These are phyloP conservation scores for Cetoscarus ocellatus DNA, from an alignment of 2,797 vertebrate species.

Conservation along the genomic window DNA sequence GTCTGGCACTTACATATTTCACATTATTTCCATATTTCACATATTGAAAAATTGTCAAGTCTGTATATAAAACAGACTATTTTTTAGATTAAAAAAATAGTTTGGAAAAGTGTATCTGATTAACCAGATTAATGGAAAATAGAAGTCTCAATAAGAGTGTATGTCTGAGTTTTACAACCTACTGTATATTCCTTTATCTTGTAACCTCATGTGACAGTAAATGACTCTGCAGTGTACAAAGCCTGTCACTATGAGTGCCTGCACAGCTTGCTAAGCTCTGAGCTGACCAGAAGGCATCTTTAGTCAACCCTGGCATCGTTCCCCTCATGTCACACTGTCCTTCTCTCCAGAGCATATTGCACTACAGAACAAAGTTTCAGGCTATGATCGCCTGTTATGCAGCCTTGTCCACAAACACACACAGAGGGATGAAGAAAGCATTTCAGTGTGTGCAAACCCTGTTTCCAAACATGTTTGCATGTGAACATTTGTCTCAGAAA, in stretches of 20 bases:
- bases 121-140: too few species aligned
- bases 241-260: slow-evolving; percentile 23
- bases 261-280: slow-evolving; percentile 34
- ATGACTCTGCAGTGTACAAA: slow-evolving; percentile 19
- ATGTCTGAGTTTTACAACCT: neutral
- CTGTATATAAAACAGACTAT: too few species aligned
- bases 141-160: too few species aligned
- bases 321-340: slow-evolving; percentile 31
- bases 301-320: slow-evolving; percentile 41
- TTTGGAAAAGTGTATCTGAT: too few species aligned
- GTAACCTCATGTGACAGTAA: slow-evolving; percentile 18
- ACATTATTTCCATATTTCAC: too few species aligned
- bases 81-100: too few species aligned
- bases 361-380: slow-evolving; percentile 38
- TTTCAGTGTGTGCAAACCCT: slow-evolving; percentile 16
- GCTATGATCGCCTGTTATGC: slow-evolving; percentile 25
- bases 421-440: slow-evolving; percentile 21
- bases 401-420: slow-evolving; percentile 26
- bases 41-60: too few species aligned
- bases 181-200: slow-evolving; percentile 3
- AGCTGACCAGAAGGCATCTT: slow-evolving; percentile 58
- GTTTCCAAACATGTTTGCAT: slow-evolving; percentile 26
- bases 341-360: slow-evolving; percentile 55
- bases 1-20: too few species aligned
- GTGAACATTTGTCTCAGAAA: slow-evolving; percentile 40